Evolutionary conservation across 2,888 invertebrate genomes (phyloP), one percentile per base, ranked within the genome.

Genomic region (Lochmaea crataegi): DNA sequence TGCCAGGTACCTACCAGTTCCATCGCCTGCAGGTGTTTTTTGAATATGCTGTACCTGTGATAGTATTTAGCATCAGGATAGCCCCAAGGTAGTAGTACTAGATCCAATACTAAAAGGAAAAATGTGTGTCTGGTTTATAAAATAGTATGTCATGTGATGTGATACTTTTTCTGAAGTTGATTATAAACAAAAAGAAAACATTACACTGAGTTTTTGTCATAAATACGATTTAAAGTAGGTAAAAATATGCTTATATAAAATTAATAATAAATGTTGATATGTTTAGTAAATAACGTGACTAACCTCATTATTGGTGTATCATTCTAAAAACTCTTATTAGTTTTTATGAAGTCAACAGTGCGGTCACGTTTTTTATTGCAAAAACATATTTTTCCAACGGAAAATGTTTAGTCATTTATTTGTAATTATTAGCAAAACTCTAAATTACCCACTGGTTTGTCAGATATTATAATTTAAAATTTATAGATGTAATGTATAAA

Each of bases 21-120:
- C 32, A 66, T 48, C 61, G 74, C 71, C 72, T 69, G 74, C 71
- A 74, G 74, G 74, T 74, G 74, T 65, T 45, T 73, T 64, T 71
- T 68, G 68, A 63, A 63, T 72, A 57, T 65, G 51, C 60, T 68
- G 68, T 68, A 68, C 51, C 60, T 68, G 61, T 42, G 41, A 18
- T 60, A 51, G 41, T 38, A 58, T 68, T 68, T 51, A 61, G 51
- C 68, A 68, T 60, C 32, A 18, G 58, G 58, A 48, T 60, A 60
- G 67, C 60, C 68, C 26, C 51, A 56, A 51, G 68, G n/a, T 68
- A 48, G n/a, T 68, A 48, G 48, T 45, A 60, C 48, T 48, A 68
- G 48, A 56, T 68, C 32, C 42, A 42, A 16, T 38, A 32, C 14
- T 18, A 45, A 57, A 64, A 45, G 26, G 70, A 70, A 64, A 70